phyloP scores from a whole-genome alignment of 2,113 vertebrate species.

The Dromaius novaehollandiae region DNA sequence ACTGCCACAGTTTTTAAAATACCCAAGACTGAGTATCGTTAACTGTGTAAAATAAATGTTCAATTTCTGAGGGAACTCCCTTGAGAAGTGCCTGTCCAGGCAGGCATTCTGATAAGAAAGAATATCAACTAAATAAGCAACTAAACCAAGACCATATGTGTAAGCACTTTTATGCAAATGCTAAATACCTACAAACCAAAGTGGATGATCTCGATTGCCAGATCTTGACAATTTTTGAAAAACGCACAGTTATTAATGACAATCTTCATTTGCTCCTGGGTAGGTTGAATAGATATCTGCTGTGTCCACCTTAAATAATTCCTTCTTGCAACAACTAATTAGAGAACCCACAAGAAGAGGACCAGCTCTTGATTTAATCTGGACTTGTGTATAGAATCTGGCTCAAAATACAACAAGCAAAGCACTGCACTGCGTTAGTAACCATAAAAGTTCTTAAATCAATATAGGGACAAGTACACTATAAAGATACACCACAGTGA shows the following conservation, averaged over 20 bases:
- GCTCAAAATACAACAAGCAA: background rate
- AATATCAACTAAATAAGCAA: background rate
- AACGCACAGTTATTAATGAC: background rate
- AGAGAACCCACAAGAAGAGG: background rate
- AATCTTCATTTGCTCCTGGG: background rate
- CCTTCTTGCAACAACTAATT: background rate
- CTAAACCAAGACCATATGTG: background rate
- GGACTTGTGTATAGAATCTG: background rate
- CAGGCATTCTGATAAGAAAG: background rate
- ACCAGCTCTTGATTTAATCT: background rate
- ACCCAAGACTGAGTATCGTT: background rate
- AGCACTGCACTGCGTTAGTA: background rate
- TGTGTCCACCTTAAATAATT: background rate
- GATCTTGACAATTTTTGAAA: background rate
- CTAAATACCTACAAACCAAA: rapidly evolving
- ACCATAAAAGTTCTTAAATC: background rate
- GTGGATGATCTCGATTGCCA: background rate
- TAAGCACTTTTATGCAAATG: background rate
- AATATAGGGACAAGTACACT: background rate
- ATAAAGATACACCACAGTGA: background rate
- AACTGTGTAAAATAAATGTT: background rate
- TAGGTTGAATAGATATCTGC: background rate
- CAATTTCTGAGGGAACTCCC: background rate
- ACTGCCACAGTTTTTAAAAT: background rate
- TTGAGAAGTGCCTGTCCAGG: background rate